Evolutionary conservation across 2,113 vertebrate species (phyloP), one percentile per base, ranked within the genome.

Genomic region (Campylomormyrus numenius): DNA sequence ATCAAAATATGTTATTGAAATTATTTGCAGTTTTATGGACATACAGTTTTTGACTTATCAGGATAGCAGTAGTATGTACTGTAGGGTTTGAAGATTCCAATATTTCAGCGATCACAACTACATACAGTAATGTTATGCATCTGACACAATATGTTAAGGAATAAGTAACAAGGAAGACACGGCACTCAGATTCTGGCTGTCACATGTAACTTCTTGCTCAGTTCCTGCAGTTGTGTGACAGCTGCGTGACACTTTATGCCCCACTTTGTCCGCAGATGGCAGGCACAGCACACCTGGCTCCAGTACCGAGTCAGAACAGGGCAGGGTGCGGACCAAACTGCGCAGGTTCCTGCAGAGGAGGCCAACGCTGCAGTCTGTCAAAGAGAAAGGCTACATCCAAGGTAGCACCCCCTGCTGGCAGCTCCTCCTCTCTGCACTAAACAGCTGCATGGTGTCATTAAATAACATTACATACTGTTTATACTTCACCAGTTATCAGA

Each of bases 361-460:
- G 52, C 98, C 98, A 0, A 98, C 98, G 0, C 92, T 98, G 92
- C 98, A 99, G 93, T 96, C 96, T 1, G 95, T 98, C 56, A 95
- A 98, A 5, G 98, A 99, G 85, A 96, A 94, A 77, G 98, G 98
- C 77, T 99, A 99, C 95, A 98, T 98, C 93, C 94, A 94, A 94
- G 98, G 98, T 97, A 90, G 21, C 27, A 27, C 31, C 8, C 89
- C n/a, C 66, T 42, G 39, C 15, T 42, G 15, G 42, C 48, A 27
- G 46, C 46, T 46, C 6, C 39, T 31, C 35, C 9, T 3, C 35
- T 62, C 39, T 87, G 27, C 27, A 17, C 31, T 35, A 31, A 35
- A 39, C 52, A 31, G 8, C 31, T 35, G 8, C 11, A 45, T 3
- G 21, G 13, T 42, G 80, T 45, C 80, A 24, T 21, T 84, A 9